Evolutionary conservation across 1,140 invertebrate genomes (phyloP).

Genomic region (Caenorhabditis tropicalis): DNA sequence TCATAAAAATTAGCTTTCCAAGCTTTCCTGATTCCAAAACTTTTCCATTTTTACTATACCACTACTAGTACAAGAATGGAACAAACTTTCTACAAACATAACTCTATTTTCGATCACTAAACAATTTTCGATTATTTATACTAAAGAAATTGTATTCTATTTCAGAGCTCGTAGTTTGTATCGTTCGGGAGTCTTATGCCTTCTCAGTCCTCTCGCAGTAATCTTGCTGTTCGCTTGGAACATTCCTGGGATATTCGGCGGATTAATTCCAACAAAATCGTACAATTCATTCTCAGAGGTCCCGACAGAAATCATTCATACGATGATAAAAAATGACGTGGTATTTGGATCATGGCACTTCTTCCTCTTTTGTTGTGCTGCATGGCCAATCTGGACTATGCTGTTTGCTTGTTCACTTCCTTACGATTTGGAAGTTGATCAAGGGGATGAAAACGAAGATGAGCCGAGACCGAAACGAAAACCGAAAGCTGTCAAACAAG

Average conservation of each 20-base stretch:
- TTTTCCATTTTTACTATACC: no score
- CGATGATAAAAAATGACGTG: neutral
- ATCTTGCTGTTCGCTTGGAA: neutral
- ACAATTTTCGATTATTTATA: no score
- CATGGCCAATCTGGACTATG: constrained; percentile 7
- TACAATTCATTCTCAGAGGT: neutral
- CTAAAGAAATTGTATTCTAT: neutral
- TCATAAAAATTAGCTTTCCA: neutral
- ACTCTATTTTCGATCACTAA: no score
- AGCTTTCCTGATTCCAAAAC: neutral
- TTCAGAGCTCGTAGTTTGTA: neutral
- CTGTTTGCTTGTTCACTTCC: neutral
- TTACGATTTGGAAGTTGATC: neutral
- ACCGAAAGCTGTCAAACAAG: neutral
- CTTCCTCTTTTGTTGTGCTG: neutral
- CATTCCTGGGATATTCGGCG: neutral
- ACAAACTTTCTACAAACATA: no score
- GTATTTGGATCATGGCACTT: neutral
- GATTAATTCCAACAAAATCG: neutral
- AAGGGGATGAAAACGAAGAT: neutral
- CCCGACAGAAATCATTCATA: neutral
- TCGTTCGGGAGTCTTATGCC: neutral
- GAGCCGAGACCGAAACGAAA: neutral
- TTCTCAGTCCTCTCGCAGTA: neutral
- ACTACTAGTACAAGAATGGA: no score